Base-by-base conservation (phyloP, 2,113 vertebrate species). In the Leptodactylus fuscus region DNA sequence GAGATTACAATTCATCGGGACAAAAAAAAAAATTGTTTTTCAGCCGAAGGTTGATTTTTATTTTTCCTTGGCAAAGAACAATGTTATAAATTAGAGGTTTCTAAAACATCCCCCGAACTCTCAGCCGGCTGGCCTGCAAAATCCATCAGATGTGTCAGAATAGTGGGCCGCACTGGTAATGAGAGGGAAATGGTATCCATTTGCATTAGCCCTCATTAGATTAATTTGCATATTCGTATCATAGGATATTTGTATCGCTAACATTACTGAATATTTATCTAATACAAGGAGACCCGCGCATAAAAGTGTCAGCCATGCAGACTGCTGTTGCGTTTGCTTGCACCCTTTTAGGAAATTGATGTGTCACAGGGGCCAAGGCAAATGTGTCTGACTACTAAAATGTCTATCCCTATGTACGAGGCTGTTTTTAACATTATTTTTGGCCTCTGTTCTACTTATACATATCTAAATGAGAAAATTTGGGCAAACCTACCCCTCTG, bases 1-100 rank as follows among this genome's bases (percentile, higher is more conserved):
- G 34, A 73, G 67, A 83, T 55, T 83, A 55, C 67, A 27, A 58
- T 83, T 73, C 81, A 83, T 38, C 49, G 13, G 38, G 53, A 62
- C 53, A 38, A 53, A 60, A 55, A 76, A 67, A 60, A 44, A 44
- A 80, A 60, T 27, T 60, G 38, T 58, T 80, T 80, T 80, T 15
- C 38, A 9, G 55, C n/a, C 24, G 51, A 80, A 80, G 77, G 34
- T 62, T 80, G 34, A 62, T 41, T 62, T 80, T 80, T 80, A 80
- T 60, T 80, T 80, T 62, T 60, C 36, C 77, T 62, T 58, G 77
- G 55, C 77, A 44, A 27, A 60, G 11, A 80, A 60, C 55, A 44
- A 24, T 44, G 77, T 18, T 62, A 62, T 80, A 80, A 80, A 80
- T 80, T 60, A 80, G 77, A 24, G 77, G 22, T 44, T 62, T 58